phyloP scores from a whole-genome alignment of 2,113 vertebrate genomes.

The Stegastes partitus region DNA sequence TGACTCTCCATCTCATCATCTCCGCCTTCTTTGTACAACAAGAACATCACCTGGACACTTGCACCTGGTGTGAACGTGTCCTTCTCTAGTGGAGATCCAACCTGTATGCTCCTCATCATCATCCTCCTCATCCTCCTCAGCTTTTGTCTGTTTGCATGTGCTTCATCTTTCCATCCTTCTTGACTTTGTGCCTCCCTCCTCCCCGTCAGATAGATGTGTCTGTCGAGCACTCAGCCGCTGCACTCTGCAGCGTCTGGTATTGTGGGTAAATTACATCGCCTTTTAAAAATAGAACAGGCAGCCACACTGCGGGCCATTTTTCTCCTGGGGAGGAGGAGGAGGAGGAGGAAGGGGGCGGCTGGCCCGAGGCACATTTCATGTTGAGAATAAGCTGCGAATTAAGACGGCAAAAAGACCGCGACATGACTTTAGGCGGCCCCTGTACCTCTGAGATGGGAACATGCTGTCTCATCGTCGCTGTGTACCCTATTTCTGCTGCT shows the following conservation, averaged over 20 bases:
- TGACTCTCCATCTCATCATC: background rate
- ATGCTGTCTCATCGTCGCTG: slow-evolving; percentile 32
- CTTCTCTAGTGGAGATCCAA: slow-evolving; percentile 8
- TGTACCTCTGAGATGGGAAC: slow-evolving; percentile 35
- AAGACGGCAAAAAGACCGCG: slow-evolving; percentile 26
- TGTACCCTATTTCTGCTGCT: background rate
- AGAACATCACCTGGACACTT: background rate
- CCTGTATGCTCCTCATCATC: background rate
- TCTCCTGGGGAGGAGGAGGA: slow-evolving; percentile 34
- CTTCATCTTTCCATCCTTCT: slow-evolving; percentile 43
- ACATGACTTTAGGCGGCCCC: slow-evolving; percentile 26
- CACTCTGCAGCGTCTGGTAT: slow-evolving; percentile 73
- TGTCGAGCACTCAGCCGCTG: slow-evolving; percentile 72
- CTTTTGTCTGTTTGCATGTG: slow-evolving; percentile 34
- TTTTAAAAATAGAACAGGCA: slow-evolving; percentile 82
- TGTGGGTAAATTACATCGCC: slow-evolving; percentile 81
- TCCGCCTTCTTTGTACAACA: background rate
- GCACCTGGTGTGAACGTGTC: background rate
- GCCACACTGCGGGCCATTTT: slow-evolving; percentile 68
- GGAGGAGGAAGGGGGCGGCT: background rate
- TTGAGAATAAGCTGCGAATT: slow-evolving; percentile 61
- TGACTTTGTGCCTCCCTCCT: slow-evolving; percentile 32
- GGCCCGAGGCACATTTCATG: slow-evolving; percentile 53
- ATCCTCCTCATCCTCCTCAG: slow-evolving; percentile 12
- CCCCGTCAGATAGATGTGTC: slow-evolving; percentile 65